A percentile compares a stretch with the other conserved stretches of the same genome.
Conservation (phyloP, 2,888 invertebrate genomes). For the Lepidochrysops patricia region DNA sequence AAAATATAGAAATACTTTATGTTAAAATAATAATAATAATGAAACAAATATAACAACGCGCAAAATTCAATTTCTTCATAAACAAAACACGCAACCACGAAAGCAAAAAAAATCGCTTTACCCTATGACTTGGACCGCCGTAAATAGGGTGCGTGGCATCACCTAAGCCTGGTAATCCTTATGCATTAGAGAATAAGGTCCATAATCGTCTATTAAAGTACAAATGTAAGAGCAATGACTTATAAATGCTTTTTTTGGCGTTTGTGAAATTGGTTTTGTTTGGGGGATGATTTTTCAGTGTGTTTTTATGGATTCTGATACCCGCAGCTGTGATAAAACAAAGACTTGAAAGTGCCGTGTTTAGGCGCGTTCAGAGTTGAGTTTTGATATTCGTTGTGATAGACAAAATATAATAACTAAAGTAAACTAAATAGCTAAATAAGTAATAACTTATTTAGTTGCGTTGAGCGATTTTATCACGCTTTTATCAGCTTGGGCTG, state of each 20-base stretch:
- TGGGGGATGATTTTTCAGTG: background rate
- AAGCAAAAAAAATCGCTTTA: slow-evolving; percentile 23
- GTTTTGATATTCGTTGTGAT: no score
- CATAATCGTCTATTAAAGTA: slow-evolving; percentile 6
- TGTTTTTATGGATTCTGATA: background rate
- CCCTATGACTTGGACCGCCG: slow-evolving; percentile 23
- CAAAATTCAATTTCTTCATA: no score
- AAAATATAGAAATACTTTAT: no score
- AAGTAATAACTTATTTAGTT: no score
- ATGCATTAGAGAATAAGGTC: background rate
- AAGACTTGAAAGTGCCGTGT: background rate
- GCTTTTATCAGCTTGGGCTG: no score
- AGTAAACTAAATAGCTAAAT: no score
- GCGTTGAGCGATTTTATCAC: no score
- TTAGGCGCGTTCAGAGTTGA: no score
- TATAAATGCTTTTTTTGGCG: background rate
- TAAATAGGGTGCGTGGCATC: background rate
- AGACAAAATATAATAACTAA: no score
- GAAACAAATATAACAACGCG: no score
- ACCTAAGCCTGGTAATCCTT: background rate
- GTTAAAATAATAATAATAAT: no score
- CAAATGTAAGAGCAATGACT: background rate
- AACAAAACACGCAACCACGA: background rate
- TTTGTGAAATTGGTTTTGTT: background rate
- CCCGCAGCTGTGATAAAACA: background rate